These are phyloP conservation scores for Zosterops hypoxanthus DNA, from an alignment of 2,113 vertebrate species.

Conservation along the genomic window DNA sequence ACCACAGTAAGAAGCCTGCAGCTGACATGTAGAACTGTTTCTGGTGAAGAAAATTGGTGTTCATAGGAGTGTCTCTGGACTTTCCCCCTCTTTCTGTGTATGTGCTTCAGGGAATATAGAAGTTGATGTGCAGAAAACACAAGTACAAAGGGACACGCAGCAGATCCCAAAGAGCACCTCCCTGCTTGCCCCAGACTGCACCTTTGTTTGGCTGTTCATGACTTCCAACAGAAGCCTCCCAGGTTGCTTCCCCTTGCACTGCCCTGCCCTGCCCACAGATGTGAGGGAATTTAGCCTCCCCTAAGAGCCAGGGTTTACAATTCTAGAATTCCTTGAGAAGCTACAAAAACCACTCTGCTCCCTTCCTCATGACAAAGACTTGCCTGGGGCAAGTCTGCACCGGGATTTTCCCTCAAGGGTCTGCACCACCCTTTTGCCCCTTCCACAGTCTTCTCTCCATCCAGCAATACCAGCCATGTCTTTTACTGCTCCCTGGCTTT, in stretches of 20 bases:
- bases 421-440: not conserved
- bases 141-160: not conserved
- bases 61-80: not conserved
- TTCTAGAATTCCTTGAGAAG: not conserved
- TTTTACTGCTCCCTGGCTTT: not conserved
- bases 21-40: not conserved
- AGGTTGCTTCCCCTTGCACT: rapidly evolving
- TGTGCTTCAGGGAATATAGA: not conserved
- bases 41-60: rapidly evolving
- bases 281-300: not conserved
- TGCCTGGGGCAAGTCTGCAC: not conserved
- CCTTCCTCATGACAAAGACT: not conserved
- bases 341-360: not conserved
- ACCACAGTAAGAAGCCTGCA: not conserved
- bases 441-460: not conserved
- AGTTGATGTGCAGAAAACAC: not conserved
- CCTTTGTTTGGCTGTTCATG: not conserved
- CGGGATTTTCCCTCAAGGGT: not conserved
- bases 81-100: no score
- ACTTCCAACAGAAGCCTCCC: not conserved
- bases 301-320: not conserved
- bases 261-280: not conserved
- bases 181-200: not conserved
- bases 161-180: not conserved
- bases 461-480: rapidly evolving